Conservation (phyloP, 2,113 vertebrate species). For the Pelecanus crispus region DNA sequence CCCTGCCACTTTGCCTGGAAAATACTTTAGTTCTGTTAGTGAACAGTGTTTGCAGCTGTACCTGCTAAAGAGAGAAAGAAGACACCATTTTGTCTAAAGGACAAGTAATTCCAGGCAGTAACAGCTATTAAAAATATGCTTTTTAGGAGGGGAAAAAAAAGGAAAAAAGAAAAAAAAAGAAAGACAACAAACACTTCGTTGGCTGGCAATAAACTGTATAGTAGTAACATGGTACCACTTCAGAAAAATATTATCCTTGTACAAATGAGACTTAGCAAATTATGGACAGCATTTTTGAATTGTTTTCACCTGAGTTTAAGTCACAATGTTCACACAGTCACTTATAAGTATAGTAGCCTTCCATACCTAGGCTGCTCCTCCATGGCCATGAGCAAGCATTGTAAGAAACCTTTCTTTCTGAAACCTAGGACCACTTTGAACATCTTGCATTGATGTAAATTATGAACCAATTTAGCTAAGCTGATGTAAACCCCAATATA, state of each 20-base stretch:
- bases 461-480: background rate
- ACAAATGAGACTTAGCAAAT: background rate
- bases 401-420: background rate
- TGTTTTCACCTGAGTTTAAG: background rate
- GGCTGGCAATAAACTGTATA: background rate
- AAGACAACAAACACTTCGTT: background rate
- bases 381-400: background rate
- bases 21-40: background rate
- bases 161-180: background rate
- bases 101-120: background rate
- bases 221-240: background rate
- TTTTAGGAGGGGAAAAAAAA: background rate
- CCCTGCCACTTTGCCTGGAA: background rate
- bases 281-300: background rate
- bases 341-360: background rate
- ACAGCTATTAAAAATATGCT: background rate
- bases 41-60: background rate
- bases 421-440: background rate
- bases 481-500: background rate
- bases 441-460: background rate
- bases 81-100: background rate
- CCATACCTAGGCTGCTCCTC: background rate
- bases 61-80: background rate
- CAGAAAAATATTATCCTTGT: background rate
- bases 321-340: rapidly evolving